Conservation (phyloP, 1,140 invertebrate species). For the Scaptomyza montana region DNA sequence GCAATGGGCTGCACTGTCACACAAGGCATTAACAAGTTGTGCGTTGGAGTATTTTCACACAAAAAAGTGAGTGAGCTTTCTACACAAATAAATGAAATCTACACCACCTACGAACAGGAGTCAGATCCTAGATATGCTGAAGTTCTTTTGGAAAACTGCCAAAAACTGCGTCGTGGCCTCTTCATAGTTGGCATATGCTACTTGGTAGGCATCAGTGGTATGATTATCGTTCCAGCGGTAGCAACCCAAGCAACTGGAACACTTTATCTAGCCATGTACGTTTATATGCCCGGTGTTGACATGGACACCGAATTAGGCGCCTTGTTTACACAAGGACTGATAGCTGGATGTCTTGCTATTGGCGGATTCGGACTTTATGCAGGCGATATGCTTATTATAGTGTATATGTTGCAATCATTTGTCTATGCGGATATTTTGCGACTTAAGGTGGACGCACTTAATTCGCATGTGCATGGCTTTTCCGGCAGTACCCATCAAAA, state of each 20-base stretch:
- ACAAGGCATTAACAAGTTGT: slow-evolving; percentile 43
- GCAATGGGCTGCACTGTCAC: slow-evolving; percentile 44
- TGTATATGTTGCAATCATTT: slow-evolving; percentile 37
- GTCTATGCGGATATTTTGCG: slow-evolving; percentile 47
- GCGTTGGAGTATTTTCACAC: not conserved
- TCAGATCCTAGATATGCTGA: slow-evolving; percentile 18
- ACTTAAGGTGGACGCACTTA: slow-evolving; percentile 40
- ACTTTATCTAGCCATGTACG: slow-evolving; percentile 37
- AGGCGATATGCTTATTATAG: slow-evolving; percentile 47
- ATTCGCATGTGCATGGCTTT: not conserved
- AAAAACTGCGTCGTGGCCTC: not conserved
- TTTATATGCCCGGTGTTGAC: slow-evolving; percentile 50
- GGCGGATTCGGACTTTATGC: slow-evolving; percentile 51
- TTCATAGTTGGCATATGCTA: slow-evolving; percentile 27
- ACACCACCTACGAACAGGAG: slow-evolving; percentile 32
- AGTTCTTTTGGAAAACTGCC: slow-evolving; percentile 22
- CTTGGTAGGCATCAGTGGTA: slow-evolving; percentile 7
- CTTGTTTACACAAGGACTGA: slow-evolving; percentile 29
- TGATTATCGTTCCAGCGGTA: slow-evolving; percentile 8
- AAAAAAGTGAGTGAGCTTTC: slow-evolving; percentile 1
- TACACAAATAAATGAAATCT: slow-evolving; percentile 1
- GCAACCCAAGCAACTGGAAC: not conserved
- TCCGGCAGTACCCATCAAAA: not conserved
- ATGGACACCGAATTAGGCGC: slow-evolving; percentile 26
- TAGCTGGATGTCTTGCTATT: slow-evolving; percentile 2